These are phyloP conservation scores for Bibio marci DNA, from an alignment of 2,888 invertebrate genomes.

Conservation along the genomic window DNA sequence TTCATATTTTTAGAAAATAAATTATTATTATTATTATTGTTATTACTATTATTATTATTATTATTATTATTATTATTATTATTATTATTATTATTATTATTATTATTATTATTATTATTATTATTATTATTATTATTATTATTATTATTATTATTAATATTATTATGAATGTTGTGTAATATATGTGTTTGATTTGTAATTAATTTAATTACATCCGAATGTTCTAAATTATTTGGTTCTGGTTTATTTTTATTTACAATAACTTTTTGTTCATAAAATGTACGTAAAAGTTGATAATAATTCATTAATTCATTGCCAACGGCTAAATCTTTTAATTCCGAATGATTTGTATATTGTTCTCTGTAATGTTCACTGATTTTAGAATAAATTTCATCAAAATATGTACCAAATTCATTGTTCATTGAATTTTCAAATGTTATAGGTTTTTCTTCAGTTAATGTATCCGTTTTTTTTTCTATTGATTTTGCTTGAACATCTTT, in stretches of 20 bases:
- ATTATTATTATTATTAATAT: too few relatives aligned
- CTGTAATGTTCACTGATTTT: constrained; percentile 4
- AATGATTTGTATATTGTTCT: constrained; percentile 1
- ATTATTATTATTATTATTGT: constrained; percentile 23
- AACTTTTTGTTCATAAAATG: constrained; percentile 4
- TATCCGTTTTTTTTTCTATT: background rate
- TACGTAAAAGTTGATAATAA: constrained; percentile 5
- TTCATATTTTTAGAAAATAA: constrained; percentile 18
- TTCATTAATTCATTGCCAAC: constrained; percentile 6
- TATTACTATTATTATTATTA: constrained; percentile 12
- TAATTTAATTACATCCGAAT: constrained; percentile 1
- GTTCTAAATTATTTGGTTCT: background rate
- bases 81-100: background rate
- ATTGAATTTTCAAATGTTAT: too few relatives aligned
- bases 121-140: too few relatives aligned
- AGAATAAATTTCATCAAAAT: constrained; percentile 5
- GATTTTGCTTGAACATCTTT: background rate
- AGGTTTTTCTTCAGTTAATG: too few relatives aligned
- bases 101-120: too few relatives aligned
- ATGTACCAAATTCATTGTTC: background rate
- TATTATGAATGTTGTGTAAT: too few relatives aligned
- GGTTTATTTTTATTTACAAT: background rate
- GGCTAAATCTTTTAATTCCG: constrained; percentile 3
- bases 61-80: background rate
- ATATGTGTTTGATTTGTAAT: background rate